These are phyloP conservation scores for Myrmecobius fasciatus DNA, from an alignment of 2,113 vertebrate genomes.

Conservation along the genomic window DNA sequence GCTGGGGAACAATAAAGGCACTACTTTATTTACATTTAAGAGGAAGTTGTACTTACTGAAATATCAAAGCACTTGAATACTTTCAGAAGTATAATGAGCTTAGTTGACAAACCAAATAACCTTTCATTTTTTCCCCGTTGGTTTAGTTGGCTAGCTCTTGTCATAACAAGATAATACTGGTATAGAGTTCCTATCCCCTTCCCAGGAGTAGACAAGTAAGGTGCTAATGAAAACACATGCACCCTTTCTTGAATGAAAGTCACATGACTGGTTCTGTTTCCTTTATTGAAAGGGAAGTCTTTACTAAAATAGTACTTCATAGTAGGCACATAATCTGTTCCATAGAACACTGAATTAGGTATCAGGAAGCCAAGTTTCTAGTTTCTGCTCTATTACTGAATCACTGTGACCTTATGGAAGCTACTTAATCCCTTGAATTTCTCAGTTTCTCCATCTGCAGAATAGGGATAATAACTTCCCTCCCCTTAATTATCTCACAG, in stretches of 20 bases:
- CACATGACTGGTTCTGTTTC: slow-evolving; percentile 65
- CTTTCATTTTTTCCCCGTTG: slow-evolving; percentile 7
- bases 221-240: slow-evolving; percentile 60
- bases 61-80: background rate
- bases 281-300: slow-evolving; percentile 75
- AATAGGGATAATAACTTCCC: slow-evolving; percentile 26
- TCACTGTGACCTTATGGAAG: slow-evolving; percentile 23
- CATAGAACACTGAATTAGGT: slow-evolving; percentile 49
- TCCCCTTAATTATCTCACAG: background rate
- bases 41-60: slow-evolving; percentile 1
- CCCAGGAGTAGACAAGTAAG: background rate
- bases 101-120: background rate
- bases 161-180: slow-evolving; percentile 21
- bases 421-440: background rate
- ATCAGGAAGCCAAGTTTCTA: slow-evolving; percentile 58
- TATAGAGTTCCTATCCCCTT: background rate
- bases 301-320: slow-evolving; percentile 55
- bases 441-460: slow-evolving; percentile 48
- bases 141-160: slow-evolving; percentile 42
- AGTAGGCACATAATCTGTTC: slow-evolving; percentile 37
- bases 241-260: slow-evolving; percentile 74
- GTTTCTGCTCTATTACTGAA: slow-evolving; percentile 49
- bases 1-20: background rate
- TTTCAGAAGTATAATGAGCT: background rate
- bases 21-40: background rate